Percentiles rank a stretch among this genome's conserved stretches.
phyloP scores from a whole-genome alignment of 92 coral and sea anemone genomes.

The Siderastrea siderea region DNA sequence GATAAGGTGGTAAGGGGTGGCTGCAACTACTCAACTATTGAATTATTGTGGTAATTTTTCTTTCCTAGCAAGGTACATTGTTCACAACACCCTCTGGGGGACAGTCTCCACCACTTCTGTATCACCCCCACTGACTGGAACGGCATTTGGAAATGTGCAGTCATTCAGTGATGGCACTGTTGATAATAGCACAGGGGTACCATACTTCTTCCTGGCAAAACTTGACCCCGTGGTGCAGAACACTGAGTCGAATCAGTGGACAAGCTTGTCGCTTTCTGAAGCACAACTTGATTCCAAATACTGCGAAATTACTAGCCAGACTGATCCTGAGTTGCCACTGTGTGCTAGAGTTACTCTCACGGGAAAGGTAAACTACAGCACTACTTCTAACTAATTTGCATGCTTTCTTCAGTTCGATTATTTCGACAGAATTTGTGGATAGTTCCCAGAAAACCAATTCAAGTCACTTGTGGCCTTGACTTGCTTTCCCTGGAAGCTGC shows the following conservation, averaged over 20 bases:
- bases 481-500: too few relatives aligned
- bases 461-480: too few relatives aligned
- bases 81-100: slow-evolving; percentile 75
- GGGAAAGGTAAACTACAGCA: slow-evolving; percentile 65
- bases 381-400: too few relatives aligned
- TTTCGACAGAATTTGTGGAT: too few relatives aligned
- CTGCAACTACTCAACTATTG: too few relatives aligned
- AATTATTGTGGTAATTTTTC: neutral
- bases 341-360: slow-evolving; percentile 70
- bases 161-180: slow-evolving; percentile 78
- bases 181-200: slow-evolving; percentile 75
- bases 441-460: too few relatives aligned
- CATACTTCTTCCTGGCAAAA: slow-evolving; percentile 74
- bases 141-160: slow-evolving; percentile 60
- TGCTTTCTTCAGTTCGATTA: too few relatives aligned
- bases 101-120: slow-evolving; percentile 61
- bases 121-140: slow-evolving; percentile 46
- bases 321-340: slow-evolving; percentile 75
- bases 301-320: slow-evolving; percentile 51
- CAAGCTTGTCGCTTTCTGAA: slow-evolving; percentile 67
- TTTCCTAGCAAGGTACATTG: slow-evolving; percentile 75
- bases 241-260: slow-evolving; percentile 32
- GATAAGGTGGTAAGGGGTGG: neutral
- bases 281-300: slow-evolving; percentile 58
- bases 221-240: slow-evolving; percentile 33